Base-by-base conservation (phyloP, 2,888 invertebrate species). In the Ichneumoninae sp. region DNA sequence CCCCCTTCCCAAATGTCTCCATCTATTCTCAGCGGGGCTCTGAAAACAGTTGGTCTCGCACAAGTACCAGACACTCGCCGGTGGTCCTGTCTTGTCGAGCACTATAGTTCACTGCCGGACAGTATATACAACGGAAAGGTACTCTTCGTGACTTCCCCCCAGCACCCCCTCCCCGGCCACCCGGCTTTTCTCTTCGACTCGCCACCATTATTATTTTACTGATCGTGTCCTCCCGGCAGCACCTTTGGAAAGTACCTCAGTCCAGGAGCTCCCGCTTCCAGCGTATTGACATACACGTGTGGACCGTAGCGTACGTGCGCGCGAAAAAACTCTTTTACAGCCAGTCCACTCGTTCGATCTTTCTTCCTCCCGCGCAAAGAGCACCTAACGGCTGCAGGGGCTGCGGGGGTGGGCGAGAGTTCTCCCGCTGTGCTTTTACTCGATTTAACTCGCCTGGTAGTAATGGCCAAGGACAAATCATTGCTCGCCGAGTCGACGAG, bases 181-280 rank as follows among this genome's bases (percentile, higher is more conserved):
- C 57, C 57, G 77, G 19, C 66, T 78, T 84, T 74, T 79, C 30
- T 65, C 60, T 81, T 82, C 82, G 40, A 30, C 71, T 76, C 36
- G 72, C 44, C 89, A 89, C 52, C 89, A 89, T 91, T 91, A 91
- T 91, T 91, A 91, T 91, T 91, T 91, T 88, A 91, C 87, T 87
- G 89, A 88, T 88, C 88, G 88, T 89, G 84, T 84, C 84, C 79
- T 84, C 52, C 22, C 75, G 70, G 47, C 57, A 82, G 71, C 72
- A 79, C 75, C 36, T 50, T 60, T 62, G 72, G 47, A 84, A 74
- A 36, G 69, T 65, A 57, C 62, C 76, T 54, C 71, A 60, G 65
- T 76, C 62, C 36, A 50, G 62, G 30, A 60, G 66, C 65, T 70
- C 71, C 40, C 62, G 76, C 75, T 82, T 65, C 65, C 54, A 62